Conservation (phyloP, 2,113 vertebrate genomes). For the Tragelaphus strepsiceros region DNA sequence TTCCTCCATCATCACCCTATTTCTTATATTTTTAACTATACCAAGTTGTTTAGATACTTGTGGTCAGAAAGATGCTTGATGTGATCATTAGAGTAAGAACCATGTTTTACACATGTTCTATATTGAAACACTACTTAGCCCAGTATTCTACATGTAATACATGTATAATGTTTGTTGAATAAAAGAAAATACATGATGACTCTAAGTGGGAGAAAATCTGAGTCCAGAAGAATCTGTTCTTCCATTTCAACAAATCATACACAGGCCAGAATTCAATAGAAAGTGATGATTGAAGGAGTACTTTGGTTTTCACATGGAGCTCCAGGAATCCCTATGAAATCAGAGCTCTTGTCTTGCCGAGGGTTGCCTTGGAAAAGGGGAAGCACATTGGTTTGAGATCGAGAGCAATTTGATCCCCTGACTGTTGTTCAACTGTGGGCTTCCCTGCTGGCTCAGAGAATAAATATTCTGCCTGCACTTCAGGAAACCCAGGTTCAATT, state of each 20-base stretch:
- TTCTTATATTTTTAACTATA: background rate
- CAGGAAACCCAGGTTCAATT: background rate
- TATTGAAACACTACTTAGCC: background rate
- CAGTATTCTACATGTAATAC: background rate
- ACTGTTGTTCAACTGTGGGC: background rate
- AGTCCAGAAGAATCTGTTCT: background rate
- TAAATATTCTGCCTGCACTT: background rate
- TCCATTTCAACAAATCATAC: background rate
- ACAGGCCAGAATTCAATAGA: background rate
- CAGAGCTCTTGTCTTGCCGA: background rate
- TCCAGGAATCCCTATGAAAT: background rate
- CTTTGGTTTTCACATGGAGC: background rate
- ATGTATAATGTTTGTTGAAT: background rate
- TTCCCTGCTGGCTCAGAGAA: background rate
- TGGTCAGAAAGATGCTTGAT: too few relatives aligned
- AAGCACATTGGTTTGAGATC: background rate
- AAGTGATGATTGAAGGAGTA: background rate
- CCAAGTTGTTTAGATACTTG: background rate
- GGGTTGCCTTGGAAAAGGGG: background rate
- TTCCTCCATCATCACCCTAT: background rate
- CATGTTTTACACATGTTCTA: rapidly evolving
- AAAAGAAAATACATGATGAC: background rate
- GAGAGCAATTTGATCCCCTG: background rate
- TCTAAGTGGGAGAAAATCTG: background rate
- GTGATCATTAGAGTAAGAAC: background rate